phyloP scores from a whole-genome alignment of 2,113 vertebrate species.

The Psettodes erumei region DNA sequence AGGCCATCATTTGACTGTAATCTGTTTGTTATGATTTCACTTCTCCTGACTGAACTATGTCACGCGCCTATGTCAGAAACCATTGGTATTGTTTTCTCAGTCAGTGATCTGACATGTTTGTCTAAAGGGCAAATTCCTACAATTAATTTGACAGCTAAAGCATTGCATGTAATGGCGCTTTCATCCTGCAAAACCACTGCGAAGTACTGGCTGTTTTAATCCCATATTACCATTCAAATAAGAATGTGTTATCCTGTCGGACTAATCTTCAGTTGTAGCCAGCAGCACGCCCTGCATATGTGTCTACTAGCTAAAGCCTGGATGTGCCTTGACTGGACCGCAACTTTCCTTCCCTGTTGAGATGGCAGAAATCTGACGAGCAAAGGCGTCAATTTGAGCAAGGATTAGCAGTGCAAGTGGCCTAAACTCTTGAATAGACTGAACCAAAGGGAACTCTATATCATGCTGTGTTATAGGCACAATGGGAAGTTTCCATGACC shows the following conservation, averaged over 20 bases:
- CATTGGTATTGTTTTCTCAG: constrained; percentile 39
- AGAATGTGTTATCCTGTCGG: constrained; percentile 40
- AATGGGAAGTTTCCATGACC: constrained; percentile 43
- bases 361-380: constrained; percentile 35
- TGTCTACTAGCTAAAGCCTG: constrained; percentile 33
- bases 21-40: constrained; percentile 17
- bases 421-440: constrained; percentile 29
- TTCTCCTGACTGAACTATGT: neutral
- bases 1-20: neutral
- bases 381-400: constrained; percentile 19
- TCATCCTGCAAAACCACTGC: constrained; percentile 66
- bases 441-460: constrained; percentile 39
- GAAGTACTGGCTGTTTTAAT: constrained; percentile 58
- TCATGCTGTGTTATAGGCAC: constrained; percentile 43
- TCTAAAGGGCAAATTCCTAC: constrained; percentile 58
- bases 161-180: constrained; percentile 58
- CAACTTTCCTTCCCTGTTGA: constrained; percentile 19
- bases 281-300: constrained; percentile 24
- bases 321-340: constrained; percentile 39
- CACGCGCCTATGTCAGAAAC: constrained; percentile 24
- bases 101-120: constrained; percentile 37
- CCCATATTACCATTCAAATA: constrained; percentile 72
- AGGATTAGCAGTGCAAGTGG: constrained; percentile 38
- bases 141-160: constrained; percentile 68
- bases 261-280: constrained; percentile 57